Conservation (phyloP, 2,113 vertebrate species). For the Macroglossus sobrinus region DNA sequence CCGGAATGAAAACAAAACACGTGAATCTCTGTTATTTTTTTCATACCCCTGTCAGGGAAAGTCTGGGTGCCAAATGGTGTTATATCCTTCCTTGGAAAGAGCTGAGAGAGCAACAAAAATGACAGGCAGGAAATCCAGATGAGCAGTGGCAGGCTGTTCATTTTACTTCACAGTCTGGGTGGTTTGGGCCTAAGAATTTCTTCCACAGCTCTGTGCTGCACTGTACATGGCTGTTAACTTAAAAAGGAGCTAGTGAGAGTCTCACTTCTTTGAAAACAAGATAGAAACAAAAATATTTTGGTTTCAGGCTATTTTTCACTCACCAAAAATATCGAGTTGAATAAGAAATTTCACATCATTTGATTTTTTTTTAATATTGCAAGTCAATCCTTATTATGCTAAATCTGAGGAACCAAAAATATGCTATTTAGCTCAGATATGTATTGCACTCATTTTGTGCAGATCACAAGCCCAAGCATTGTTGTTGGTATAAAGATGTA, state of each 20-base stretch:
- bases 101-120: neutral
- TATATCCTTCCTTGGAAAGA: neutral
- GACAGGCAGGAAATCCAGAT: constrained; percentile 9
- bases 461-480: no score
- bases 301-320: constrained; percentile 55
- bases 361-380: constrained; percentile 50
- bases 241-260: constrained; percentile 42
- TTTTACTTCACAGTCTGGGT: neutral
- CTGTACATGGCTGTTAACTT: neutral
- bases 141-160: neutral
- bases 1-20: neutral
- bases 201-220: neutral
- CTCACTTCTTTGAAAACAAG: constrained; percentile 38
- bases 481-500: neutral
- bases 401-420: constrained; percentile 10
- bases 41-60: neutral
- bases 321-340: constrained; percentile 50
- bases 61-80: neutral
- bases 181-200: neutral
- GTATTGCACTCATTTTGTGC: neutral
- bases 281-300: constrained; percentile 54
- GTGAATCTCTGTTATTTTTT: neutral
- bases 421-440: neutral
- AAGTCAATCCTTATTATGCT: constrained; percentile 29
- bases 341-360: constrained; percentile 42